Conservation (phyloP, 1,140 invertebrate species). For the Oryctes rhinoceros region DNA sequence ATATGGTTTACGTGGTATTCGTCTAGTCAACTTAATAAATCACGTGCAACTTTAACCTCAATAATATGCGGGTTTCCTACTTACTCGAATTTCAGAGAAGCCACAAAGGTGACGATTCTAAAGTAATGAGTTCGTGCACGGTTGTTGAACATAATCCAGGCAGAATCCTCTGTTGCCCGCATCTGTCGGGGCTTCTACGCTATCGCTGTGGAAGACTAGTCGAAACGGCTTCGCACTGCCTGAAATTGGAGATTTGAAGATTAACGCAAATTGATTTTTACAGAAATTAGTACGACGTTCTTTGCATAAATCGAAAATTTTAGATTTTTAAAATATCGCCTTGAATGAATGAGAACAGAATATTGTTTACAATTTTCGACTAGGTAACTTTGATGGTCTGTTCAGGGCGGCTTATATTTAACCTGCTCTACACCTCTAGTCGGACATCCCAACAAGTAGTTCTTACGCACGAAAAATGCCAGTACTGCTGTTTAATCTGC, state of each 20-base stretch:
- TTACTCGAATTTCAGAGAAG: background rate
- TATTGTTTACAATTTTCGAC: too few relatives aligned
- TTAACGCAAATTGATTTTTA: background rate
- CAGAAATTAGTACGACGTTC: too few relatives aligned
- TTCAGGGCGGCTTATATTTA: too few relatives aligned
- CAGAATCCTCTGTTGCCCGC: constrained; percentile 81
- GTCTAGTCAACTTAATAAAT: background rate
- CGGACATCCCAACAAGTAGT: too few relatives aligned
- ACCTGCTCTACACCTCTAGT: too few relatives aligned
- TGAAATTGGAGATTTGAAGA: constrained; percentile 58
- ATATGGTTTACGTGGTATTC: too few relatives aligned
- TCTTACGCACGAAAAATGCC: too few relatives aligned
- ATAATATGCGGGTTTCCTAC: background rate
- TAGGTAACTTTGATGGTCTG: too few relatives aligned
- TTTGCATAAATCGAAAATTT: too few relatives aligned
- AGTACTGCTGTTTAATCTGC: too few relatives aligned
- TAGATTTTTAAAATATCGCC: too few relatives aligned
- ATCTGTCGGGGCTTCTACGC: constrained; percentile 76
- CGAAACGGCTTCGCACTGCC: constrained; percentile 81
- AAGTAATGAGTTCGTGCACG: constrained; percentile 71
- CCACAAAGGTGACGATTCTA: constrained; percentile 21
- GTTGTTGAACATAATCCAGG: constrained; percentile 83
- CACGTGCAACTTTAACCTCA: background rate
- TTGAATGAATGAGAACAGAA: too few relatives aligned
- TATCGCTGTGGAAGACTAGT: constrained; percentile 79